Evolutionary conservation across 2,888 invertebrate genomes (phyloP), one percentile per base, ranked within the genome.

Genomic region (Lasius fuliginosus): DNA sequence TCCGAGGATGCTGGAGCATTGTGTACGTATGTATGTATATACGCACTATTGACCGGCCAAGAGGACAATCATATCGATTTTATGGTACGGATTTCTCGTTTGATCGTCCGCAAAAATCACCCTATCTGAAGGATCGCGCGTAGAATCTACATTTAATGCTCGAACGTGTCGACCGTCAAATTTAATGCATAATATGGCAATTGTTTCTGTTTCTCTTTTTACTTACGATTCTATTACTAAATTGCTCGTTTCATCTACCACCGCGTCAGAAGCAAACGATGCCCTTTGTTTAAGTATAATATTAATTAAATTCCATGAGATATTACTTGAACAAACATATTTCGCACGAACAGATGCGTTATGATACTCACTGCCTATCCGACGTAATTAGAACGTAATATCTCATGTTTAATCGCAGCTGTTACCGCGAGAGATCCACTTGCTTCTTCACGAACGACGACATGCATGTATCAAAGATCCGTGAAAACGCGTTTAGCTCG

Each of bases 351-450:
- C 18, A 30, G 4, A 15, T 1, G 40, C 15, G 56, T 40, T 8
- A 30, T 18, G 36, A 76, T 53, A 36, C n/a, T 3, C 33, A 23
- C 15, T 36, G 23, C 23, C 12, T 56, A 56, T 53, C 12, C 3
- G 30, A 67, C 2, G 12, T 68, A 67, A 77, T 77, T 68, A 56
- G 58, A 75, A 75, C 64, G 64, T 67, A 40, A 36, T 77, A 58
- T 77, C n/a, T 40, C 30, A 8, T 58, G 23, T 69, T 69, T 60
- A 79, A 69, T 79, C 58, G 23, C 42, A 11, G 18, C 56, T 56
- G 36, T 12, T 49, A 67, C 67, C 67, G 40, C 36, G 36, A 18
- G 42, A 33, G 58, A 69, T 79, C n/a, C 23, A 69, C 40, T 53
- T n/a, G 46, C 23, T 76, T 68, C 69, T 79, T 56, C 12, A 42